phyloP scores from a whole-genome alignment of 2,113 vertebrate species.

The Burhinus oedicnemus region DNA sequence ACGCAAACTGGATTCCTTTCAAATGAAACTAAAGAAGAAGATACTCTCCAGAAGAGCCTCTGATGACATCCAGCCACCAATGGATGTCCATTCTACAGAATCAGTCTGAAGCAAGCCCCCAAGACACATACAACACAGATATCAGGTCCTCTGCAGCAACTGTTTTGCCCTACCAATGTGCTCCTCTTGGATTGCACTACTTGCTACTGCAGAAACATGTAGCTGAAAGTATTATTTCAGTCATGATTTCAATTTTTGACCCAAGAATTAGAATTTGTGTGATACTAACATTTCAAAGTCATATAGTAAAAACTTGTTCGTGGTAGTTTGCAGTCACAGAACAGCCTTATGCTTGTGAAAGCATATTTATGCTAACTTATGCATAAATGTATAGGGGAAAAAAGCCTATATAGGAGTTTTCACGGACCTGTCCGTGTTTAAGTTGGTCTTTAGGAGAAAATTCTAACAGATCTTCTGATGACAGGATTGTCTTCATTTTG shows the following conservation, averaged over 20 bases:
- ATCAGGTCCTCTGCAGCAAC: not conserved
- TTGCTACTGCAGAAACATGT: not conserved
- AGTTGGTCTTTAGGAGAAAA: slow-evolving; percentile 83
- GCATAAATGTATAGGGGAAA: not conserved
- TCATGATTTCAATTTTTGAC: not conserved
- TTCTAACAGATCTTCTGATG: slow-evolving; percentile 84
- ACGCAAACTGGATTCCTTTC: not conserved
- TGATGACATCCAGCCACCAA: not conserved
- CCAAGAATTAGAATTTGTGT: not conserved
- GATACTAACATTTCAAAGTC: not conserved
- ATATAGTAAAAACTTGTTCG: not conserved
- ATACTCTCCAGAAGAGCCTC: not conserved
- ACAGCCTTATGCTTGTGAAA: not conserved
- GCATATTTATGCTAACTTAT: not conserved
- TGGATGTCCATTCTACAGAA: not conserved
- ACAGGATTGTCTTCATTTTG: slow-evolving; percentile 83
- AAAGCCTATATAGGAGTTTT: not conserved
- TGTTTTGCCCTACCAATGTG: not conserved
- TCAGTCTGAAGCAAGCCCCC: not conserved
- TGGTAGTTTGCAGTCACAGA: not conserved
- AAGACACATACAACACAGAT: not conserved
- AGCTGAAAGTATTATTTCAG: not conserved
- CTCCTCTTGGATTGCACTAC: not conserved
- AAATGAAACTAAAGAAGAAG: not conserved
- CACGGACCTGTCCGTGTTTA: slow-evolving; percentile 84